Evolutionary conservation across 2,888 invertebrate species (phyloP).

Genomic region (Aporophyla lueneburgensis): DNA sequence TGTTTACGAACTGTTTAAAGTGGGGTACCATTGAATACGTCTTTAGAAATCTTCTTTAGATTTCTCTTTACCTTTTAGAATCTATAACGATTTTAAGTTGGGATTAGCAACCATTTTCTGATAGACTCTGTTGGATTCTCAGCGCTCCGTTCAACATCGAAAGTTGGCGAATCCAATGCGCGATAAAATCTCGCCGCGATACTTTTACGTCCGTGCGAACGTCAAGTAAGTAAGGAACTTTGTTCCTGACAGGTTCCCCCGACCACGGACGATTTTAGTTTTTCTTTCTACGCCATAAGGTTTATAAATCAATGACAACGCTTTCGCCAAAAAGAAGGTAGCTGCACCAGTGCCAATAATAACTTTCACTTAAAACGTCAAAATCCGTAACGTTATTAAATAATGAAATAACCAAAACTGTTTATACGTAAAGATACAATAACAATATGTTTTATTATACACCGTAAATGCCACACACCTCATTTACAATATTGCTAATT

Average conservation of each 20-base stretch:
- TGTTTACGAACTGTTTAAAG: too few relatives aligned
- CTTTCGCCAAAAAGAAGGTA: background rate
- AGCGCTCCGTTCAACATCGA: too few relatives aligned
- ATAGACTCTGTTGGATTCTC: too few relatives aligned
- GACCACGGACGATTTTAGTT: background rate
- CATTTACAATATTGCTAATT: background rate
- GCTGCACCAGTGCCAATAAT: background rate
- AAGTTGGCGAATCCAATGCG: too few relatives aligned
- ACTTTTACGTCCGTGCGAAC: background rate
- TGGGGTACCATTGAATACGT: too few relatives aligned
- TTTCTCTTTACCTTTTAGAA: too few relatives aligned
- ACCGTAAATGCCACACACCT: background rate
- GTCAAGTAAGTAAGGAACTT: background rate
- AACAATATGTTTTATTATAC: background rate
- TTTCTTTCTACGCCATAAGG: background rate
- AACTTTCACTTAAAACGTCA: background rate
- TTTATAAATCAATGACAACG: background rate
- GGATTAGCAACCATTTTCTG: too few relatives aligned
- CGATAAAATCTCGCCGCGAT: too few relatives aligned
- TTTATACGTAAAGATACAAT: background rate
- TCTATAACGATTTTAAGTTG: too few relatives aligned
- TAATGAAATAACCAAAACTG: background rate
- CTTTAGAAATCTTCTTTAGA: too few relatives aligned
- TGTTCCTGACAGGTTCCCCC: background rate
- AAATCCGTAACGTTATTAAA: background rate